Evolutionary conservation across 2,113 vertebrate species (phyloP), one percentile per base, ranked within the genome.

Genomic region (Montifringilla adamsi): DNA sequence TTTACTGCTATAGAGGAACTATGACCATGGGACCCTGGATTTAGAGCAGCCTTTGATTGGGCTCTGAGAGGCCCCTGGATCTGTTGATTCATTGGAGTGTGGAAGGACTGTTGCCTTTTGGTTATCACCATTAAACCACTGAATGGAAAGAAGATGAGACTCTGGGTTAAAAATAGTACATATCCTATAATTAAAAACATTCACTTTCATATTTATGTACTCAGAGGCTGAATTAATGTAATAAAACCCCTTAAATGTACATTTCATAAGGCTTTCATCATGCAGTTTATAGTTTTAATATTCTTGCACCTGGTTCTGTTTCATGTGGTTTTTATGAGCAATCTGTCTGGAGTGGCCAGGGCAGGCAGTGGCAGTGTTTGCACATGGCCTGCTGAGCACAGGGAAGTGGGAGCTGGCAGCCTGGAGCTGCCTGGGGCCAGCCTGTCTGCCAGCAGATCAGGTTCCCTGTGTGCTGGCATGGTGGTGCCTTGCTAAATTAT

Each of bases 261-360:
- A 59, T 30, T 87, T 91, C 22, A 43, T 75, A 44, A 76, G 18
- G 20, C 41, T 87, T 84, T 89, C 53, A 50, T 73, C 37, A 35
- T n/a, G 12, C 33, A 58, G 66, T 91, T 95, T 69, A 83, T 80
- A 60, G 81, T 63, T 93, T 87, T 90, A 73, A 86, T 88, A 49
- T 85, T 80, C 58, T 82, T 47, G n/a, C 17, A 30, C 41, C 74
- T 0, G 0, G 14, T 62, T 91, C 35, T 90, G 74, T 43, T 93
- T 73, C 13, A 1, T 44, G 37, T 59, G 64, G 1, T 37, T 93
- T 95, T 91, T 85, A 62, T 18, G 50, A 69, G 53, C 69, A 79
- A 2, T 82, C 73, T 89, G 35, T 81, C 60, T 70, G 74, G 46
- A 69, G 74, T 4, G 62, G 66, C 49, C 67, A 64, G 35, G 47